Conservation (phyloP, 2,888 invertebrate genomes). For the Pterostichus madidus region DNA sequence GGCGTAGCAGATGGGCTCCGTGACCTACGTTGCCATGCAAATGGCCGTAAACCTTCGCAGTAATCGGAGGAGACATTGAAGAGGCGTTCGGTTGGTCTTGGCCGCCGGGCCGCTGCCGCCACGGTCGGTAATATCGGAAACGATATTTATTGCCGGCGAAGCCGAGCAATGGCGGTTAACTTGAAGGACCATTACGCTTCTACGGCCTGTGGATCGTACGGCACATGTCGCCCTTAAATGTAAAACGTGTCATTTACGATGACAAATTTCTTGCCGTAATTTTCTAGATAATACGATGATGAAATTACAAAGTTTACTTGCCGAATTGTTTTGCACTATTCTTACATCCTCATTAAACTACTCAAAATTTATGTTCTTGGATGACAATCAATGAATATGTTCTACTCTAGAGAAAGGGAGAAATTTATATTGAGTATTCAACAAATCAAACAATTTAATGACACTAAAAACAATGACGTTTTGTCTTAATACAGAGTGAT, state of each 20-base stretch:
- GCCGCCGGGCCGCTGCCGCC: neutral
- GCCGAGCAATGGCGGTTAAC: conserved; percentile 57
- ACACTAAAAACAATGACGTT: no score
- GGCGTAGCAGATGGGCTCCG: neutral
- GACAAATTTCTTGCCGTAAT: conserved; percentile 41
- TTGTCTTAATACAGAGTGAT: no score
- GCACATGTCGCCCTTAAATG: conserved; percentile 61
- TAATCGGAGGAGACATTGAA: conserved; percentile 64
- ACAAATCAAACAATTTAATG: no score
- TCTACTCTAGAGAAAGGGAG: no score
- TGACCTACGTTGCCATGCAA: conserved; percentile 58
- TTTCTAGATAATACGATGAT: conserved; percentile 11
- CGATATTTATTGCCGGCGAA: conserved; percentile 60
- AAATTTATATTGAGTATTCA: no score
- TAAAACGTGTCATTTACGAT: conserved; percentile 58
- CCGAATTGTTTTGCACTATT: neutral
- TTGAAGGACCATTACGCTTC: conserved; percentile 57
- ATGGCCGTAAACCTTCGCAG: conserved; percentile 59
- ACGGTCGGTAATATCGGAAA: conserved; percentile 60
- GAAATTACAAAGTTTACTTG: neutral
- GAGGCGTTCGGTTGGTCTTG: conserved; percentile 57
- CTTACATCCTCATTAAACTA: neutral
- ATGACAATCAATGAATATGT: no score
- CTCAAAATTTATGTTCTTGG: no score
- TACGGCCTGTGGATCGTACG: neutral